Conservation (phyloP, 2,888 invertebrate genomes). For the Lymantria dispar region DNA sequence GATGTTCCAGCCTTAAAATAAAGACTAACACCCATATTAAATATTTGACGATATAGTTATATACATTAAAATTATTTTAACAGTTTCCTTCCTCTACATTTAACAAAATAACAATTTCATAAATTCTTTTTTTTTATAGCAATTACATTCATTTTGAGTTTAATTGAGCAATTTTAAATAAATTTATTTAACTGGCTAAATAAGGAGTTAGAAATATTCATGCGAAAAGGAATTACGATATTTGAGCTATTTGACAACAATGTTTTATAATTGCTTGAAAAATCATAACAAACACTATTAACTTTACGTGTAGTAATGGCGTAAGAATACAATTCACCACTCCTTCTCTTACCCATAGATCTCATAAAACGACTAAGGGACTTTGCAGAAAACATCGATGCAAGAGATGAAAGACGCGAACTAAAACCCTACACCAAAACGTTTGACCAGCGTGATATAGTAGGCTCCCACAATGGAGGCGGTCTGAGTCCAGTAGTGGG, state of each 20-base stretch:
- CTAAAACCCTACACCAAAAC: no score
- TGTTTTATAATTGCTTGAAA: slow-evolving; percentile 3
- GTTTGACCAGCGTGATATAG: no score
- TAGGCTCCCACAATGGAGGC: no score
- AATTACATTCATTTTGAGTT: slow-evolving; percentile 7
- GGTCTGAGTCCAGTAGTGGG: no score
- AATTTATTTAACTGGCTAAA: neutral
- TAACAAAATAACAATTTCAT: slow-evolving; percentile 6
- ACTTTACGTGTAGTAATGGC: no score
- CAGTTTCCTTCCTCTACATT: neutral
- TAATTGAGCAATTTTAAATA: slow-evolving; percentile 29
- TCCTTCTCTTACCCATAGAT: no score
- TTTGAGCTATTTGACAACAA: slow-evolving; percentile 35
- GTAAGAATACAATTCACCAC: no score
- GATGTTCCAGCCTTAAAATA: slow-evolving; percentile 56
- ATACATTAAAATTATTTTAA: slow-evolving; percentile 2
- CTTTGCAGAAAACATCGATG: no score
- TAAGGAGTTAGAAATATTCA: neutral
- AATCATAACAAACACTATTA: slow-evolving; percentile 34
- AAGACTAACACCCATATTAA: slow-evolving; percentile 19
- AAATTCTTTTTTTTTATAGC: neutral
- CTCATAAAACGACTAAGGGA: no score
- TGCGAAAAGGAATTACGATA: slow-evolving; percentile 6
- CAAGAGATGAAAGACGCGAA: no score
- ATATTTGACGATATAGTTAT: neutral